phyloP scores from a whole-genome alignment of 2,797 vertebrate genomes.

The Rhynchonycteris naso region DNA sequence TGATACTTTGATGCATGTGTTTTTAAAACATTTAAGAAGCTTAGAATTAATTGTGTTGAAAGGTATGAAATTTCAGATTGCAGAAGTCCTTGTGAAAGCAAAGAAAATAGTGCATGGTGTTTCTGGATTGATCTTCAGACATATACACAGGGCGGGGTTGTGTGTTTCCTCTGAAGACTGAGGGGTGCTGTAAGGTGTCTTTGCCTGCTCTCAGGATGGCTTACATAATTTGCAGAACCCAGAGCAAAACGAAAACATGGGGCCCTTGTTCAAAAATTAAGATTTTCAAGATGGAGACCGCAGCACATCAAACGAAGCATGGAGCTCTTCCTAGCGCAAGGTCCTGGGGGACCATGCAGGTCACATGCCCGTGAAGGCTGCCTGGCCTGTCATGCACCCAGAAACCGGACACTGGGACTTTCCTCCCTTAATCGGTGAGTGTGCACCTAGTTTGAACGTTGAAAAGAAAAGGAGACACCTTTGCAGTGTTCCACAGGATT shows the following conservation, averaged over 20 bases:
- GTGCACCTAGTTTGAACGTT: constrained; percentile 30
- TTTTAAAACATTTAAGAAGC: background rate
- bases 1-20: background rate
- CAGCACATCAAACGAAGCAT: background rate
- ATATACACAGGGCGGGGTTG: accelerated
- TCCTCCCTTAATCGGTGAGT: constrained; percentile 6
- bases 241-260: background rate
- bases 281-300: background rate
- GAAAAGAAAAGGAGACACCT: constrained; percentile 68
- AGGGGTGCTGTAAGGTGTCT: background rate
- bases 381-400: no score
- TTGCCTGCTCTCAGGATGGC: background rate
- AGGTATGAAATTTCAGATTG: background rate
- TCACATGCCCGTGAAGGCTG: accelerated
- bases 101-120: background rate
- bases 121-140: constrained; percentile 54
- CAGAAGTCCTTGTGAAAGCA: constrained; percentile 7
- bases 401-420: background rate
- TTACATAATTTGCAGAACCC: background rate
- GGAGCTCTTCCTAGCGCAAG: accelerated
- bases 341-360: accelerated
- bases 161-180: constrained; percentile 58
- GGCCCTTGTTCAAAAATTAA: background rate
- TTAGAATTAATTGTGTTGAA: background rate
- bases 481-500: constrained; percentile 59